Conservation (phyloP, 2,888 invertebrate genomes). For the Trichopoda pennipes region DNA sequence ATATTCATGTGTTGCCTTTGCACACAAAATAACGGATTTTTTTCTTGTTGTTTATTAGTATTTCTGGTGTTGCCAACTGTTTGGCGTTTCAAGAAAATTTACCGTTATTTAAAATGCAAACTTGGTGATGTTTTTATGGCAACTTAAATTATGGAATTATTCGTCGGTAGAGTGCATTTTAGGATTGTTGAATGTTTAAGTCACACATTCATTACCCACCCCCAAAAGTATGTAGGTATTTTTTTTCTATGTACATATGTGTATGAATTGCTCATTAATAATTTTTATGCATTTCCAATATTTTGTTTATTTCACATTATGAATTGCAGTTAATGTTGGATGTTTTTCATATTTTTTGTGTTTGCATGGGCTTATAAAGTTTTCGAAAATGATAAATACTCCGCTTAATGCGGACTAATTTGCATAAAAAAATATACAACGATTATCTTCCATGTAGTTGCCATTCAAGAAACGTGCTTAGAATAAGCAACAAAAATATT, state of each 20-base stretch:
- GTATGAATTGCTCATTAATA: not conserved
- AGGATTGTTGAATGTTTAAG: not conserved
- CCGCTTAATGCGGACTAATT: conserved; percentile 46
- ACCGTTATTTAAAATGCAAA: no score
- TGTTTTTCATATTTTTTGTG: not conserved
- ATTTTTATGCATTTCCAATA: conserved; percentile 1
- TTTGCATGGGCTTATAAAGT: conserved; percentile 26
- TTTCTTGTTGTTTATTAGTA: no score
- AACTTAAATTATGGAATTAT: no score
- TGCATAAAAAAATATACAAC: conserved; percentile 48
- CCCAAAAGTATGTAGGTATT: not conserved
- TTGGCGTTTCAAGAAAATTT: no score
- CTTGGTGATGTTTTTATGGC: no score
- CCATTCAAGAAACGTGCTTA: conserved; percentile 46
- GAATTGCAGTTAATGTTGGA: conserved; percentile 22
- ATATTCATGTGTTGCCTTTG: no score
- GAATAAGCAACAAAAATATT: conserved; percentile 53
- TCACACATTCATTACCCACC: not conserved
- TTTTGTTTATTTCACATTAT: conserved; percentile 35
- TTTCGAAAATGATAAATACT: conserved; percentile 1
- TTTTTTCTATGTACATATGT: conserved; percentile 4
- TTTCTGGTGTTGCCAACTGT: no score
- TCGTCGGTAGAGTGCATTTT: not conserved
- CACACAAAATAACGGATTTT: no score
- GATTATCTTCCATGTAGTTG: conserved; percentile 11